Conservation (phyloP, 2,113 vertebrate genomes). For the Sinocyclocheilus anshuiensis region DNA sequence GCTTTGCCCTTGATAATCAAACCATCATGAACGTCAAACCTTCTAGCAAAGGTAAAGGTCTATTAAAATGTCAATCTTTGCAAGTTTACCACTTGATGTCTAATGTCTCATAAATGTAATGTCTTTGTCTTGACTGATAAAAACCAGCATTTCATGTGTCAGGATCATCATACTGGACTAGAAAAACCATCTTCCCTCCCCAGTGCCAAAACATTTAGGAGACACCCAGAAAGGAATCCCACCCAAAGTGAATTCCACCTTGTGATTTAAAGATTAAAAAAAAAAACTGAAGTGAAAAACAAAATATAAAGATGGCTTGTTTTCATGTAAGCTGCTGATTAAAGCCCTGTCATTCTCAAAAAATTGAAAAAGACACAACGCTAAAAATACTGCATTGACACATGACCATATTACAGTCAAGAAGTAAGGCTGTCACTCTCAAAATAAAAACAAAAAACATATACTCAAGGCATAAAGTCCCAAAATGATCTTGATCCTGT, state of each 20-base stretch:
- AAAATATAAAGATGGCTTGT: neutral
- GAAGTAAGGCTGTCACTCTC: conserved; percentile 15
- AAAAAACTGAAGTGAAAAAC: neutral
- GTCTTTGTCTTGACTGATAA: neutral
- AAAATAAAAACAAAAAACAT: conserved; percentile 1
- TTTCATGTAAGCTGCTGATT: neutral
- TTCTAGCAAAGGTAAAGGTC: neutral
- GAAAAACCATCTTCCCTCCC: neutral
- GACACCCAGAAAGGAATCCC: neutral
- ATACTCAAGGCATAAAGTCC: conserved; percentile 17
- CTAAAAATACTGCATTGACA: conserved; percentile 30
- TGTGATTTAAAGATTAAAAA: too few relatives aligned
- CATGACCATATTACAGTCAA: conserved; percentile 5
- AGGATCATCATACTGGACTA: neutral
- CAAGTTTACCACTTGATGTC: neutral
- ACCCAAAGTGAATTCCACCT: too few relatives aligned
- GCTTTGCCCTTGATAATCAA: neutral
- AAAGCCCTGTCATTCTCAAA: neutral
- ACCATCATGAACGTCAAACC: too few relatives aligned
- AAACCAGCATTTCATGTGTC: neutral
- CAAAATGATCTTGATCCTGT: conserved; percentile 11
- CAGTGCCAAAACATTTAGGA: neutral
- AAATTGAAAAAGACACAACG: neutral
- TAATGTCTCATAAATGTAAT: neutral
- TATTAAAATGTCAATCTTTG: neutral